These are phyloP conservation scores for Thinocorus orbignyianus DNA, from an alignment of 2,113 vertebrate genomes.

Conservation along the genomic window DNA sequence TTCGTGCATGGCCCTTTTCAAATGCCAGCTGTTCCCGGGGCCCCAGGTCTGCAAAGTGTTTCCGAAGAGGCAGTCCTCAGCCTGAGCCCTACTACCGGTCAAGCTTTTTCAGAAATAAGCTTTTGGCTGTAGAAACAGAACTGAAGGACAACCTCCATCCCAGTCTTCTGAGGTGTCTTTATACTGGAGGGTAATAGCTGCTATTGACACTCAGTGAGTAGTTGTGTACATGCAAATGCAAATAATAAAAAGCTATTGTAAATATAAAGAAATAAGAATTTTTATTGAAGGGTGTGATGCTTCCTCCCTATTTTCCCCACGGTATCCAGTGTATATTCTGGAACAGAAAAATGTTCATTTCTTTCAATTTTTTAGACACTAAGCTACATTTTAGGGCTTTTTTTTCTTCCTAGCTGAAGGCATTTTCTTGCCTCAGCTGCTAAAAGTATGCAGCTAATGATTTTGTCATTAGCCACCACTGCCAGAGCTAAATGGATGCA, in stretches of 20 bases:
- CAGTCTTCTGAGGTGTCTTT: neutral
- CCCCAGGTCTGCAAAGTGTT: neutral
- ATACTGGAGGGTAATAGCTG: neutral
- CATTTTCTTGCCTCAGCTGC: neutral
- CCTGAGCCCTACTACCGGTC: neutral
- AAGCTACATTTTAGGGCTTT: neutral
- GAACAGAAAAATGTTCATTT: neutral
- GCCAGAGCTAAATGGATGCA: neutral
- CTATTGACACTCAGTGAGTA: neutral
- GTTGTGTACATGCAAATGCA: neutral
- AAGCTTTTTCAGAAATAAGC: neutral
- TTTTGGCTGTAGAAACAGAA: neutral
- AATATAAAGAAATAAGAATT: neutral
- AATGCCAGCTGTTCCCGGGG: neutral
- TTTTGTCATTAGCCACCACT: neutral
- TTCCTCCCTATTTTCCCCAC: neutral
- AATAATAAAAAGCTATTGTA: neutral
- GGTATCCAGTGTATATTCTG: neutral
- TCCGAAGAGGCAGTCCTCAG: neutral
- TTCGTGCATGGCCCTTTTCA: neutral
- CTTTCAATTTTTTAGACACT: neutral
- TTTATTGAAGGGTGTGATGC: neutral
- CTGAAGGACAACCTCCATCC: neutral
- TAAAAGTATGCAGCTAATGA: neutral
- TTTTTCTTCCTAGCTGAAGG: neutral